Conservation (phyloP, 2,888 invertebrate genomes). For the Dorcus hopei region DNA sequence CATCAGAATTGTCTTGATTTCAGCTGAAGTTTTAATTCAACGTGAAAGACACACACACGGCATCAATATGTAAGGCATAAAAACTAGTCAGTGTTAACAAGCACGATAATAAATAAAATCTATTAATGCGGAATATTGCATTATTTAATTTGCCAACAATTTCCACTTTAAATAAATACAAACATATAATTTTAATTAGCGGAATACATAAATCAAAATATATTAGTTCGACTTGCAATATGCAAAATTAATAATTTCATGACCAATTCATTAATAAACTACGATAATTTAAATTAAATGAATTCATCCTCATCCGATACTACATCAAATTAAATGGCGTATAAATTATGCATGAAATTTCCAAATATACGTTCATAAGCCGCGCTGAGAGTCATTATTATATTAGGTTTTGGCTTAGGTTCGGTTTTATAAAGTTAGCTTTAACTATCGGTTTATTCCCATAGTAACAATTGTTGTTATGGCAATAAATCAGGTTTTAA, state of each 20-base stretch:
- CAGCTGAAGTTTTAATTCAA: slow-evolving; percentile 2
- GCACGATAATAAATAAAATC: too few relatives aligned
- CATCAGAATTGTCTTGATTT: slow-evolving; percentile 15
- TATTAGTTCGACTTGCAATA: neutral
- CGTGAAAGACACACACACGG: too few relatives aligned
- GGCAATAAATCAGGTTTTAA: too few relatives aligned
- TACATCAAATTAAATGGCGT: neutral
- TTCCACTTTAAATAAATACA: neutral
- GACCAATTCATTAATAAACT: slow-evolving; percentile 2
- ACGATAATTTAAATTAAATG: slow-evolving; percentile 3
- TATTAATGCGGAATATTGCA: too few relatives aligned
- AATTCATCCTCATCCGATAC: neutral
- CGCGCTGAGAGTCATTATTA: neutral
- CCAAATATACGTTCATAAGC: neutral
- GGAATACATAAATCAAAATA: slow-evolving; percentile 5
- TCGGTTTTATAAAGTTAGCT: too few relatives aligned
- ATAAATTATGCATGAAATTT: neutral
- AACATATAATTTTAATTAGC: slow-evolving; percentile 10
- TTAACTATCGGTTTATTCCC: too few relatives aligned
- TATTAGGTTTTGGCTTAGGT: too few relatives aligned
- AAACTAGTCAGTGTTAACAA: too few relatives aligned
- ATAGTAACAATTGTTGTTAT: too few relatives aligned
- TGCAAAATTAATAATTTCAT: slow-evolving; percentile 5
- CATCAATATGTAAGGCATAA: too few relatives aligned
- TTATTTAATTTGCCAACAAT: neutral